Percentiles rank a stretch among this genome's conserved stretches.
Conservation (phyloP, 2,888 invertebrate species). For the Ptycholaimellus sp. region DNA sequence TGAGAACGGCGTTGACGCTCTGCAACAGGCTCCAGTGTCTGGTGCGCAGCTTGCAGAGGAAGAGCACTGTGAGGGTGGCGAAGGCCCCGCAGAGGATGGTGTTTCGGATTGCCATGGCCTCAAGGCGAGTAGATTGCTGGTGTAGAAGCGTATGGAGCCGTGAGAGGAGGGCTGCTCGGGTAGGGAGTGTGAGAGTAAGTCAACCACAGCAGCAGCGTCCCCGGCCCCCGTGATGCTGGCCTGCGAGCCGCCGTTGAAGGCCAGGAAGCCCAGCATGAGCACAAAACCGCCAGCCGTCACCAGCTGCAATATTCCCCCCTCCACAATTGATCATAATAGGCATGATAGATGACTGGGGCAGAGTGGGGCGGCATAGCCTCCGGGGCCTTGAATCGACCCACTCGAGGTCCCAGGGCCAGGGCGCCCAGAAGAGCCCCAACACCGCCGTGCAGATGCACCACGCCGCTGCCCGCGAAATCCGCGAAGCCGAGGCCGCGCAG, state of each 20-base stretch:
- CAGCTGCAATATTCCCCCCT: constrained; percentile 19
- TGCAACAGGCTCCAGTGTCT: constrained; percentile 27
- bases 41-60: constrained; percentile 19
- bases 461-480: constrained; percentile 33
- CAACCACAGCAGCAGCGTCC: constrained; percentile 18
- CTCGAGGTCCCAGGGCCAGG: constrained; percentile 28
- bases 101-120: constrained; percentile 27
- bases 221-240: constrained; percentile 25
- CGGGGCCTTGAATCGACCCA: constrained; percentile 27
- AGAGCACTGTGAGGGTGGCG: constrained; percentile 26
- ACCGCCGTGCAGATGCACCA: constrained; percentile 31
- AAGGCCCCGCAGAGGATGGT: constrained; percentile 30
- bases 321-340: neutral
- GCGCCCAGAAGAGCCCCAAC: neutral
- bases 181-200: no score
- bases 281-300: constrained; percentile 32
- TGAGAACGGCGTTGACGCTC: constrained; percentile 30
- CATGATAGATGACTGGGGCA: constrained; percentile 21
- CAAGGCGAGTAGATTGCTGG: no score
- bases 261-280: constrained; percentile 32
- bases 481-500: constrained; percentile 21
- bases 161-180: no score
- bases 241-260: constrained; percentile 33
- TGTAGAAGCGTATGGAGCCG: no score
- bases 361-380: constrained; percentile 22